phyloP scores from a whole-genome alignment of 2,113 vertebrate genomes.

The Tragulus kanchil region DNA sequence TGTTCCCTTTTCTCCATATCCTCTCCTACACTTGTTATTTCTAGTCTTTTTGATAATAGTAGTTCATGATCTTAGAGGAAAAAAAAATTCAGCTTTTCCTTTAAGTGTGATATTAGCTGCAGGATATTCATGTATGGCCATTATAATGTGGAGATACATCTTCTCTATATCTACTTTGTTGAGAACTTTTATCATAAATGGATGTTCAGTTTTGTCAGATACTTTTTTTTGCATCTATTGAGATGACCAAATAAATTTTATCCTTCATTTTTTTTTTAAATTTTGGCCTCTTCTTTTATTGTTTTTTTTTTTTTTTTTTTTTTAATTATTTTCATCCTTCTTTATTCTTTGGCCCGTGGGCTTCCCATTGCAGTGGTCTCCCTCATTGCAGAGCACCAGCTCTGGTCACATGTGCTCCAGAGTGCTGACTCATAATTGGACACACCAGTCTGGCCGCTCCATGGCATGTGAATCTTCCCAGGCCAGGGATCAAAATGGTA shows the following conservation, averaged over 20 bases:
- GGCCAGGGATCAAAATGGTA: too few relatives aligned
- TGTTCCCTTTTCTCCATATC: background rate
- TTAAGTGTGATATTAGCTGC: background rate
- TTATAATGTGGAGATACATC: background rate
- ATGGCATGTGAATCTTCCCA: too few relatives aligned
- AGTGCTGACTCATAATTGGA: too few relatives aligned
- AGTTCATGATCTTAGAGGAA: background rate
- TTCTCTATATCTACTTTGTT: background rate
- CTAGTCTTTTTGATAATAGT: background rate
- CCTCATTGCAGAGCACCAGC: too few relatives aligned
- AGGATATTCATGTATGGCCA: background rate
- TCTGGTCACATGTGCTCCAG: too few relatives aligned
- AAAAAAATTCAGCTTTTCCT: background rate
- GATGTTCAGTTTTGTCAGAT: background rate
- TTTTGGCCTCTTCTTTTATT: too few relatives aligned
- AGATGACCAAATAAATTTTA: background rate
- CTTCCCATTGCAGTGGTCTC: too few relatives aligned
- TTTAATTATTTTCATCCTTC: too few relatives aligned
- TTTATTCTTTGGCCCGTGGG: too few relatives aligned
- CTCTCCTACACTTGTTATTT: background rate
- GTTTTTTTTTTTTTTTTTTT: too few relatives aligned
- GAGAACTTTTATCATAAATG: background rate
- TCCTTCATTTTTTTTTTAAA: background rate
- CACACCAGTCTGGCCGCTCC: too few relatives aligned
- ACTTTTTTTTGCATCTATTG: background rate